Evolutionary conservation across 1,140 invertebrate species (phyloP), one percentile per base, ranked within the genome.

Genomic region (Laupala kohalensis): DNA sequence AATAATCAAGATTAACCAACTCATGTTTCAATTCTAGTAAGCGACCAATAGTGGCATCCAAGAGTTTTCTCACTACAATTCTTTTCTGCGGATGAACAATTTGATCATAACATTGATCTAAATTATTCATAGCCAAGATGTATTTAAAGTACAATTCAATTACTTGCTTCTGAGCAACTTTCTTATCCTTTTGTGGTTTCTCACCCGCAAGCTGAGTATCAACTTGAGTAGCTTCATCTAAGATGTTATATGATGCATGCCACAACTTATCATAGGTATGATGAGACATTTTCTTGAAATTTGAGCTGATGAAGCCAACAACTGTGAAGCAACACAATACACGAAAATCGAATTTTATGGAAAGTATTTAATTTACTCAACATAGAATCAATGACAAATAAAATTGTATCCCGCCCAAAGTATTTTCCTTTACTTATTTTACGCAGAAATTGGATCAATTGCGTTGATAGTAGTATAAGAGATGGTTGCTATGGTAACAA

Each of bases 41-140:
- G 70, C 95, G 84, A 4, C 92, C 94, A 64, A 96, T 84, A 27
- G 86, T 87, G 0, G 89, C 87, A 78, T 96, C 93, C 0, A 97
- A 78, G 2, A 95, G 78, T 74, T 90, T 88, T 66, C 88, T 87
- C 0, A 97, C 83, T 4, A 97, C 81, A 28, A 90, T 77, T 64
- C 94, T 82, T 64, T 97, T 97, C 80, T 98, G 96, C 0, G 95
- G 94, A 78, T 98, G 96, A 27, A 96, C 84, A 71, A 96, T 86
- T 82, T 95, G 94, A 78, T 97, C 94, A 76, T 96, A 93, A 71
- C 92, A 92, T 73, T 87, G 81, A 76, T 93, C 89, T 12, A 98
- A 77, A 73, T 87, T 87, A 71, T 92, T 88, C 13, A 90, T 86
- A 0, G 93, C 84, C 19, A 89, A 80, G 4, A 94, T 90, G 76